A percentile compares a stretch with the other conserved stretches of the same genome.
Evolutionary conservation across 2,888 invertebrate species (phyloP).

Genomic region (Geophilus truncorum): DNA sequence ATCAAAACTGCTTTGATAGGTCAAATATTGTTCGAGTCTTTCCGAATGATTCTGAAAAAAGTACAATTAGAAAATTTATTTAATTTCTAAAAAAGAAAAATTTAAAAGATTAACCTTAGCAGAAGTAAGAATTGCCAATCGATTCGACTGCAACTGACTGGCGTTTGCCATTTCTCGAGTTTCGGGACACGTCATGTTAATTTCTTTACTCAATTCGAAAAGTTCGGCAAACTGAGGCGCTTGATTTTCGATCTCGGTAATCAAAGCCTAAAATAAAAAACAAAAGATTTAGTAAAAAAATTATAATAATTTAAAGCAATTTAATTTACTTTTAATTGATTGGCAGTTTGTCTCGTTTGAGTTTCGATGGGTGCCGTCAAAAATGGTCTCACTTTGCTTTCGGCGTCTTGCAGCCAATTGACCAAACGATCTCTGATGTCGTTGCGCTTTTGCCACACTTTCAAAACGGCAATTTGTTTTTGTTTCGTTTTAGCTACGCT

Average conservation of each 20-base stretch:
- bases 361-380: neutral
- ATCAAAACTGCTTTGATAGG: conserved; percentile 64
- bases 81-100: too few relatives aligned
- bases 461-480: neutral
- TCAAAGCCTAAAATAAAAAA: conserved; percentile 54
- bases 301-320: neutral
- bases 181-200: conserved; percentile 72
- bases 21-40: conserved; percentile 64
- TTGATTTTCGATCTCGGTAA: conserved; percentile 61
- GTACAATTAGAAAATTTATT: neutral
- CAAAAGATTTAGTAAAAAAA: neutral
- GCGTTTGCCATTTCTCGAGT: conserved; percentile 75
- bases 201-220: conserved; percentile 62
- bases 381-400: neutral
- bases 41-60: conserved; percentile 54
- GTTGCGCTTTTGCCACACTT: neutral
- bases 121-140: conserved; percentile 63
- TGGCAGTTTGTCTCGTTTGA: neutral
- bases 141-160: conserved; percentile 68
- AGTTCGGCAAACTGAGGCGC: conserved; percentile 63
- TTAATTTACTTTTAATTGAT: neutral
- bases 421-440: neutral
- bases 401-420: neutral
- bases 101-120: neutral
- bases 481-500: neutral